Evolutionary conservation across 2,113 vertebrate genomes (phyloP), one percentile per base, ranked within the genome.

Genomic region (Eretmochelys imbricata): DNA sequence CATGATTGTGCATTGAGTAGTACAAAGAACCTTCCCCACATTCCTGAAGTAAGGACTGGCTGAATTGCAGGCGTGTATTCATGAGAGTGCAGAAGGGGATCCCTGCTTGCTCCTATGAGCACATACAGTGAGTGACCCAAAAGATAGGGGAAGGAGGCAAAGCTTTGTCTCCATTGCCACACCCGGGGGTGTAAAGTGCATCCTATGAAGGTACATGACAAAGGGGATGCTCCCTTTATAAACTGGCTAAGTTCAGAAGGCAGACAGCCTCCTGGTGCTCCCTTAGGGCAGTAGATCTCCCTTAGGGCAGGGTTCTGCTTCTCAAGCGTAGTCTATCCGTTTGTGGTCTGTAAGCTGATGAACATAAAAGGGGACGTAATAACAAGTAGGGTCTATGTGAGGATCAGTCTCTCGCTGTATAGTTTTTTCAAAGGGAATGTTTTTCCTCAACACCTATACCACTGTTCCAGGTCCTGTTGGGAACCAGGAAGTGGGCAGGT

Each of bases 341-440:
- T 20, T 22, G 19, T 81, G 25, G 54, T 55, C 87, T 10, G 4
- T 53, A 59, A 84, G 50, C 16, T 22, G 42, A 8, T 22, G 38
- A 88, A 57, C 46, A 50, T 27, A 22, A 75, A 75, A 75, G 16
- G 24, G 82, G 20, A 54, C 76, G 35, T 1, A 2, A 14, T 49
- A 95, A 85, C 35, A 54, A 22, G 20, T 1, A 46, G 42, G 8
- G 25, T 13, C 82, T 94, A 62, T 80, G 29, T 20, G 62, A 88
- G 50, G 85, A 31, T 94, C 42, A 6, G 5, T 87, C 49, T 79
- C 81, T 96, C 78, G 31, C 62, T 65, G 25, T 62, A 19, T 65
- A 48, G 94, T 95, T 94, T 72, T 93, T 91, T 84, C 89, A 89
- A 87, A 62, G 22, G 69, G 54, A 95, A 87, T 95, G 90, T 83